Evolutionary conservation across 2,888 invertebrate species (phyloP), one percentile per base, ranked within the genome.

Genomic region (Crepidodera aurea): DNA sequence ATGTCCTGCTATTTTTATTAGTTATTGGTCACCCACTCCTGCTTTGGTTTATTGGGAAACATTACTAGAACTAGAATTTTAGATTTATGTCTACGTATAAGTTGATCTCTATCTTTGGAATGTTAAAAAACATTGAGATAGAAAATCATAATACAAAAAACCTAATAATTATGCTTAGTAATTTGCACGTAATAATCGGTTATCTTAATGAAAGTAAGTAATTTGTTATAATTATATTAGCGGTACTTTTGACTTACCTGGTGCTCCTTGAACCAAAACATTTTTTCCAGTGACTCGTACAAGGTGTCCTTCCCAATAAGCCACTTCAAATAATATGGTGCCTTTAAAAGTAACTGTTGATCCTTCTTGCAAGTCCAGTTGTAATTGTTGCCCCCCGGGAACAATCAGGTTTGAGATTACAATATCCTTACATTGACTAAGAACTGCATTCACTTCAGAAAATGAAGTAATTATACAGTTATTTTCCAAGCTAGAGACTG

Each of bases 271-370:
- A 13, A 60, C 60, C 8, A 32, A 8, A 13, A 60, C 39, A n/a
- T 10, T 16, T 34, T 60, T 34, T 13, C 60, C 60, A 2, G 44
- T 16, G 18, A 60, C 19, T 4, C 18, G 18, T 13, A 60, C 19
- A 15, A 60, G 19, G 12, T 27, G 29, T 0, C 60, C 60, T 15
- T 44, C 34, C 55, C 60, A 55, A 39, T 55, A 32, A 1, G 44
- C 39, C 4, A 60, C 44, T 18, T 44, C 55, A n/a, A 53, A 60
- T 6, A 16, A 19, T 3, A n/a, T 46, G n/a, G n/a, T 40, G 10
- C 60, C 60, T 37, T 55, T 32, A 18, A 60, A 60, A 15, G 60
- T 60, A n/a, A 60, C 13, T 15, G 0, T 56, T 8, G 61, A 46
- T 12, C 61, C 56, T 15, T 48, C 56, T 34, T 44, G 56, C 12